phyloP scores from a whole-genome alignment of 2,888 invertebrate genomes.

The Hyposoter dolosus region DNA sequence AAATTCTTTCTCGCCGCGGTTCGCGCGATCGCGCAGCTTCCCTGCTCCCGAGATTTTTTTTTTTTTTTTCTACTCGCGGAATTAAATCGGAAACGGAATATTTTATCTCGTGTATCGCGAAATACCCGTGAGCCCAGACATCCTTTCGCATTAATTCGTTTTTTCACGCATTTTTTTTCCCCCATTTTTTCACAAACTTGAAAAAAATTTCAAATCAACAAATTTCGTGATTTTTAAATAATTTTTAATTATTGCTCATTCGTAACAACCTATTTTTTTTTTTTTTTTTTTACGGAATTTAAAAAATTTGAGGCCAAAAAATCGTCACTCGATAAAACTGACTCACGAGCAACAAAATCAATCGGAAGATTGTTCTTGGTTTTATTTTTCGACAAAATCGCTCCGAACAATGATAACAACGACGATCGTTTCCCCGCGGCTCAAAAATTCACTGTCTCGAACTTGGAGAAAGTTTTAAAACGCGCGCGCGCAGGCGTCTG shows the following conservation, averaged over 20 bases:
- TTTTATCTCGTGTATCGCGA: background rate
- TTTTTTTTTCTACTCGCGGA: background rate
- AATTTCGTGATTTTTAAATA: background rate
- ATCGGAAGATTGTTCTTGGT: constrained; percentile 29
- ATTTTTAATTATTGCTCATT: background rate
- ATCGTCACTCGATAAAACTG: no score
- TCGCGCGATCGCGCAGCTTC: constrained; percentile 39
- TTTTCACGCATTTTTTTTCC: background rate
- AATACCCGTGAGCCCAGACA: background rate
- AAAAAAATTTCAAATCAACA: background rate
- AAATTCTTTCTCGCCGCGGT: constrained; percentile 44
- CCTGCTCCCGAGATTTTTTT: no score
- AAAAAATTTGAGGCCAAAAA: background rate
- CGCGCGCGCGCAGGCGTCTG: background rate
- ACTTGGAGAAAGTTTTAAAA: constrained; percentile 65
- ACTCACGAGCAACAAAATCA: constrained; percentile 39
- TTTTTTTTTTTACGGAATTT: background rate
- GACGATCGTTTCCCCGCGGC: constrained; percentile 39
- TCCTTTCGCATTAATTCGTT: background rate
- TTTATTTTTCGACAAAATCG: constrained; percentile 27
- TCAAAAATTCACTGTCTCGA: constrained; percentile 36
- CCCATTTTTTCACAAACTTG: background rate
- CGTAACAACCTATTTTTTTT: background rate
- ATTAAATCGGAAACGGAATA: background rate
- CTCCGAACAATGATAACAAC: constrained; percentile 34